phyloP scores from a whole-genome alignment of 1,140 invertebrate genomes.

The Agrilus planipennis region DNA sequence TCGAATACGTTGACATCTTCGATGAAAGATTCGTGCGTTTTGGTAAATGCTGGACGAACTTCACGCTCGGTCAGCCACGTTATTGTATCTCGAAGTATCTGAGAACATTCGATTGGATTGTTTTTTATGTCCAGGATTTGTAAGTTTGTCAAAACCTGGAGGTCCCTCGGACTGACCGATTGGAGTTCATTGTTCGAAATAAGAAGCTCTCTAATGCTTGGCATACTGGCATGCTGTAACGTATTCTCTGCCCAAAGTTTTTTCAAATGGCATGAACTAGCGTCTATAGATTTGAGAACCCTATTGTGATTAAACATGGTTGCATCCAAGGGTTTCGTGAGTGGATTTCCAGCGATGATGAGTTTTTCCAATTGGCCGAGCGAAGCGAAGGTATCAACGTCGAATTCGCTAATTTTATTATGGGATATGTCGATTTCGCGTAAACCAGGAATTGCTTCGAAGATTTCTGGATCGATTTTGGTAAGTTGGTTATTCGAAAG shows the following conservation, averaged over 20 bases:
- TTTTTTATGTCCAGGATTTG: conserved; percentile 46
- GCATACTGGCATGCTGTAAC: conserved; percentile 20
- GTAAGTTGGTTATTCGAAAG: conserved; percentile 20
- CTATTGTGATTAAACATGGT: conserved; percentile 49
- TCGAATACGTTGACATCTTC: conserved; percentile 19
- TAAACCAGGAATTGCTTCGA: conserved; percentile 28
- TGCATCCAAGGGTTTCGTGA: conserved; percentile 46
- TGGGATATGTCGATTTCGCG: conserved; percentile 55
- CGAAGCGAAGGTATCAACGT: conserved; percentile 46
- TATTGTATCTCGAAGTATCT: conserved; percentile 44
- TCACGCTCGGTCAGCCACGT: conserved; percentile 40
- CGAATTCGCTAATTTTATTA: conserved; percentile 45
- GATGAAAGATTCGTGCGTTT: conserved; percentile 30
- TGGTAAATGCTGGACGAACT: conserved; percentile 28
- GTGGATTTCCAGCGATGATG: conserved; percentile 55
- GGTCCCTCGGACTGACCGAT: conserved; percentile 41
- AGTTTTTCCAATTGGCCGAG: conserved; percentile 50
- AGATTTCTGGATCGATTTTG: conserved; percentile 13
- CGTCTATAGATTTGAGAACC: conserved; percentile 44
- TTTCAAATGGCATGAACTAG: conserved; percentile 50
- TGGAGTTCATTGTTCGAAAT: conserved; percentile 44
- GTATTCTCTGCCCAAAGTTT: no score
- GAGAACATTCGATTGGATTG: conserved; percentile 52
- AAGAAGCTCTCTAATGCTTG: conserved; percentile 42
- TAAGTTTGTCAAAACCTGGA: conserved; percentile 45